phyloP scores from a whole-genome alignment of 92 coral and sea anemone species.

The Zoanthus gigantus region DNA sequence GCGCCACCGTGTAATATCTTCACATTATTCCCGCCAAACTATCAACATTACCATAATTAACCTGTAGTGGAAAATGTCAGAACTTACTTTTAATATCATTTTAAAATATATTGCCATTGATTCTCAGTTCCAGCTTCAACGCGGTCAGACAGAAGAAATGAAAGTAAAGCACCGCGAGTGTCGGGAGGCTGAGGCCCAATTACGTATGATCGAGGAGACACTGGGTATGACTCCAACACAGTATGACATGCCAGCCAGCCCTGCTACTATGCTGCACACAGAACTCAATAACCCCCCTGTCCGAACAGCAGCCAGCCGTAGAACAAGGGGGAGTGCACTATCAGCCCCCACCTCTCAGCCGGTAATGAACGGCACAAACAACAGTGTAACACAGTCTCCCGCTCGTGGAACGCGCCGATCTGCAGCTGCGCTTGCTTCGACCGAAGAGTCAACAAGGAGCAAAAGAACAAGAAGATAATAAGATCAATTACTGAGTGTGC shows the following conservation, averaged over 20 bases:
- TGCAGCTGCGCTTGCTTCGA: constrained; percentile 61
- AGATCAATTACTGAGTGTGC: background rate
- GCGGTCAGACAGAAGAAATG: constrained; percentile 97
- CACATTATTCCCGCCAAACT: no score
- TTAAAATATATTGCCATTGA: background rate
- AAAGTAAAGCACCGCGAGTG: constrained; percentile 91
- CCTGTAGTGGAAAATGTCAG: no score
- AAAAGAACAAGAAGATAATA: constrained; percentile 74
- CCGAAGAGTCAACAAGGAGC: constrained; percentile 76
- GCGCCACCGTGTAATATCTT: no score
- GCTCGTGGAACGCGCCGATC: constrained; percentile 70
- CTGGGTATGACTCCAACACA: constrained; percentile 98
- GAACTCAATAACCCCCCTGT: constrained; percentile 84
- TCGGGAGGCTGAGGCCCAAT: constrained; percentile 95
- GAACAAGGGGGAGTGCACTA: constrained; percentile 67
- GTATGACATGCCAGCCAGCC: constrained; percentile 99
- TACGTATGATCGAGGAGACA: constrained; percentile 94
- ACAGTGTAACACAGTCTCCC: constrained; percentile 49
- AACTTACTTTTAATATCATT: background rate
- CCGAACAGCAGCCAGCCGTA: constrained; percentile 72
- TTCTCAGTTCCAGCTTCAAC: constrained; percentile 82
- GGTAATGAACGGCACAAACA: constrained; percentile 74
- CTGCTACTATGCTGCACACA: constrained; percentile 96
- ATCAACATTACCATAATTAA: no score
- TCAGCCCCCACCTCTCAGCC: constrained; percentile 62